Base-by-base conservation (phyloP, 1,140 invertebrate species). In the Apis dorsata region DNA sequence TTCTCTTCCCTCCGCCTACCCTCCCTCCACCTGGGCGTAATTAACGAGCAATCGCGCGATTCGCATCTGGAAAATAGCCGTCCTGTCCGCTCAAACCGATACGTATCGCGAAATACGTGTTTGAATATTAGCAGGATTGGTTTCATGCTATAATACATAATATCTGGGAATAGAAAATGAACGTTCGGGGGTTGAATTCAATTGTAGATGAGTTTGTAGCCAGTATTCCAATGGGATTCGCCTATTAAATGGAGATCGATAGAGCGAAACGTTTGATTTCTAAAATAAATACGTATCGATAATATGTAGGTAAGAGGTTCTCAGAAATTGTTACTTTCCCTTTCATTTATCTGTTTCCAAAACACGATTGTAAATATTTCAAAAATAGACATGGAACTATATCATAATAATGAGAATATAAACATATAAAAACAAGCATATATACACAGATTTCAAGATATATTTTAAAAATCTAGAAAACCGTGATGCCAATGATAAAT, bases 1-100 rank as follows among this genome's bases (percentile, higher is more conserved):
- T n/a, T 44, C 15, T 7, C 28, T 15, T 34, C 17, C 24, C 34
- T 4, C 2, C 34, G 34, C 34, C 34, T 34, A 34, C 34, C 28
- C 19, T 34, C 24, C 49, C 19, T 34, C 24, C 24, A 15, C 49
- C 17, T 60, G 57, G 15, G 63, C 24, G 81, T 88, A 85, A 88
- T 88, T 88, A 88, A 87, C 86, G 83, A 78, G 82, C 49, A 84
- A 87, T 88, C 69, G 82, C 82, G 79, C 82, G 79, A 78, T 84
- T 77, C 77, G 55, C 66, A 85, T 85, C 78, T 49, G 44, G 70
- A 71, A 71, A 44, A 44, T 44, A 55, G 53, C 62, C 49, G 8
- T 11, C 49, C 19, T 57, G 57, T 70, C 68, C 60, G 62, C 15
- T 4, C 72, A 17, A 63, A n/a, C 60, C 21, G 55, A 44, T 34